Base-by-base conservation (phyloP, 2,113 vertebrate species). In the Catharus bicknelli region DNA sequence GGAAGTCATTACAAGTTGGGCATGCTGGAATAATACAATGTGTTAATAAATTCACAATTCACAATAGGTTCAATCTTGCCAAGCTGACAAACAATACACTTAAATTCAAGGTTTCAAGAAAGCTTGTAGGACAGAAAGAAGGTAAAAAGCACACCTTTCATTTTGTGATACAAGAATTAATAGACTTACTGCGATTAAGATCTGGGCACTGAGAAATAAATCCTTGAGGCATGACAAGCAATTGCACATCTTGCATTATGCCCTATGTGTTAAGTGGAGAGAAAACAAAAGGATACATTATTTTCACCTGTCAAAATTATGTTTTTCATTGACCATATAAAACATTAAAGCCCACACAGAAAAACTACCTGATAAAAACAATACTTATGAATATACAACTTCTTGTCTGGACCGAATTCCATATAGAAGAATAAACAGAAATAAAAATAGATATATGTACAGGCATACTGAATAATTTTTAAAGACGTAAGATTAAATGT, bases 181-280 rank as follows among this genome's bases (percentile, higher is more conserved):
- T 27, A 88, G 83, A 99, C 99, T 98, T 98, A 99, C 99, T 99
- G 97, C 99, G 99, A 98, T 99, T 99, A 74, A 99, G 99, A 97
- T 99, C 99, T 70, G 99, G 99, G 94, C 99, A 99, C 94, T 99
- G 99, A 69, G 98, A 98, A 96, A 99, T 99, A 98, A 99, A 99
- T 95, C 99, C 99, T 97, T 99, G 99, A 80, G 99, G 98, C 98
- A 99, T 99, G 95, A 99, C 98, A 96, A 99, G 98, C 91, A 99
- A 98, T 96, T 99, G 98, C 80, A 99, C 98, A 88, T 99, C 99
- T 97, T 99, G 99, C 99, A 99, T 99, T 97, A 99, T 97, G 38
- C 99, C 99, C 99, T 99, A 94, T 50, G 87, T 77, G 38, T 48
- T 48, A 91, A 90, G 47, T 42, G 47, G 38, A 83, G 51, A 94